Evolutionary conservation across 2,797 vertebrate genomes (phyloP).

Genomic region (Fringilla coelebs): DNA sequence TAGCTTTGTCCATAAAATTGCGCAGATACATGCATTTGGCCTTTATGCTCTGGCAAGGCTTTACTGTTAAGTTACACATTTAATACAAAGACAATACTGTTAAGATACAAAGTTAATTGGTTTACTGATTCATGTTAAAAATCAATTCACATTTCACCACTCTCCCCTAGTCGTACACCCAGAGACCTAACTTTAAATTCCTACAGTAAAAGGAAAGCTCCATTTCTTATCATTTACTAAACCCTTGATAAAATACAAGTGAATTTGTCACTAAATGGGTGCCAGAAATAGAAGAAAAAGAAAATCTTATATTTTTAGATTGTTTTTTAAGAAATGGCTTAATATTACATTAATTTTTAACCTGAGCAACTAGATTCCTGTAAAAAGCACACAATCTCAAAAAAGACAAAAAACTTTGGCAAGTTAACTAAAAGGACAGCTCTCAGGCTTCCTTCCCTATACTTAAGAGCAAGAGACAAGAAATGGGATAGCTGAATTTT

Average conservation of each 20-base stretch:
- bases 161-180: neutral
- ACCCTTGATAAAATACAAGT: neutral
- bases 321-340: neutral
- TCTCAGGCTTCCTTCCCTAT: neutral
- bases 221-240: neutral
- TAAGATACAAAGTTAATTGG: neutral
- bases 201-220: neutral
- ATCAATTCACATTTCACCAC: neutral
- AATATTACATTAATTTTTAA: neutral
- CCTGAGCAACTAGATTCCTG: neutral
- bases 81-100: neutral
- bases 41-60: neutral
- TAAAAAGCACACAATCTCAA: neutral
- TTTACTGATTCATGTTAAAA: neutral
- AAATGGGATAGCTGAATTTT: neutral
- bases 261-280: neutral
- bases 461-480: neutral
- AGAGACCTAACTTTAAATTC: neutral
- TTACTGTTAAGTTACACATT: neutral
- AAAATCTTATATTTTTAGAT: neutral
- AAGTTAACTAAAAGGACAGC: neutral
- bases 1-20: neutral
- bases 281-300: neutral
- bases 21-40: neutral
- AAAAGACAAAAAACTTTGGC: neutral